Base-by-base conservation (phyloP, 2,797 vertebrate species). In the Pterois miles region DNA sequence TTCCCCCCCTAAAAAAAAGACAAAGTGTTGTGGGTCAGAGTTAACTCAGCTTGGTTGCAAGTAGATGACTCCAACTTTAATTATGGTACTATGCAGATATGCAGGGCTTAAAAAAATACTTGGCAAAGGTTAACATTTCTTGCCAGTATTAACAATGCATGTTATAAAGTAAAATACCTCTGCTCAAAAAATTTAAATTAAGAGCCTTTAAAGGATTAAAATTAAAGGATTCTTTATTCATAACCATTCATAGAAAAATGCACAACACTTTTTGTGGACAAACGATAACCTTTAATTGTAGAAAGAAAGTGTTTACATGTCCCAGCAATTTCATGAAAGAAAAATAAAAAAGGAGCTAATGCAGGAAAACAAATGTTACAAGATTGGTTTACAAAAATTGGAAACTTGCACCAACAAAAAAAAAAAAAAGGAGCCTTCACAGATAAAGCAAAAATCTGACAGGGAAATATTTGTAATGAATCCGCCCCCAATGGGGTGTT, bases 251-350 rank as follows among this genome's bases (percentile, higher is more conserved):
- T 67, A 40, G n/a, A 59, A 62, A 58, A 23, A 31, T 1, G 27
- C 40, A 75, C 10, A 71, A 83, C 50, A 71, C 14, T 16, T 86
- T 86, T 88, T 90, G 80, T 91, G 91, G 89, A 95, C 92, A 95
- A 94, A 93, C 78, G 88, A 92, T 87, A 94, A 88, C 80, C 82
- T 95, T 95, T 94, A 93, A 91, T 92, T 69, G 72, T 86, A 94
- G 80, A 93, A 95, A 92, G 68, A 88, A 77, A 40, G 31, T 83
- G 87, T 93, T 89, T 85, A 91, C 90, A 90, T 90, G 91, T 91
- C 89, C 85, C 20, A 69, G 84, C 75, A 91, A 78, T 54, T 84
- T 86, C 18, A 84, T 50, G 33, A 84, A 79, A 80, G 60, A 74
- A 85, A 80, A 75, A 71, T 70, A 34, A 67, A 71, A 78, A 81